Evolutionary conservation across 2,797 vertebrate species (phyloP), one percentile per base, ranked within the genome.

Genomic region (Microchirus variegatus): DNA sequence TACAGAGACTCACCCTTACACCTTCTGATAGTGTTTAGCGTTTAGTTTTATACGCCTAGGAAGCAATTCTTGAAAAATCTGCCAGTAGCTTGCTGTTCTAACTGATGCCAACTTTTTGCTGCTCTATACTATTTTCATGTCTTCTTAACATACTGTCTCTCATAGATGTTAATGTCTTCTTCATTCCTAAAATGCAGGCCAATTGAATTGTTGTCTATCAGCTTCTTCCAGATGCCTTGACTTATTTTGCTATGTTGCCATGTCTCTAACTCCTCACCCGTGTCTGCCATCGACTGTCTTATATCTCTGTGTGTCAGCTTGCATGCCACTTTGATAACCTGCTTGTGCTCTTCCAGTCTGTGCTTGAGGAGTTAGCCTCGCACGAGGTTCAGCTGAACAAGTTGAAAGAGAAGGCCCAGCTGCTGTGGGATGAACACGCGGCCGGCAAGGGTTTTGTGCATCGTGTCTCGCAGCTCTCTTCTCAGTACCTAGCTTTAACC

Each of bases 391-490:
- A 96, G 93, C 95, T 98, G 91, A 91, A 84, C 93, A 95, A 92
- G 93, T 94, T 98, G 70, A 97, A 94, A 93, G 95, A 96, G 87
- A 98, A 97, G 93, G 96, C 96, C 93, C 95, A 94, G 89, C 95
- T 95, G 91, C 93, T 98, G 88, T 95, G 93, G 92, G 95, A 96
- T 80, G 94, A 95, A 79, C 95, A 96, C 77, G 94, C 95, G 77
- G 94, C 95, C 90, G 94, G 94, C 89, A 97, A 95, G 94, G 95
- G 94, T 92, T 98, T 97, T 95, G 90, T 94, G 91, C 95, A 96
- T 91, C 95, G 94, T 90, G 96, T 97, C 74, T 97, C 96, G 80
- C 96, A 96, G 84, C 94, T 98, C 83, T 96, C 95, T 90, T 94
- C 96, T 93, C 95, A 95, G 60, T 97, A 95, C 90, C 94, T 98